Base-by-base conservation (phyloP, 53 echinoderm and acorn worm species). In the Luidia sarsii region DNA sequence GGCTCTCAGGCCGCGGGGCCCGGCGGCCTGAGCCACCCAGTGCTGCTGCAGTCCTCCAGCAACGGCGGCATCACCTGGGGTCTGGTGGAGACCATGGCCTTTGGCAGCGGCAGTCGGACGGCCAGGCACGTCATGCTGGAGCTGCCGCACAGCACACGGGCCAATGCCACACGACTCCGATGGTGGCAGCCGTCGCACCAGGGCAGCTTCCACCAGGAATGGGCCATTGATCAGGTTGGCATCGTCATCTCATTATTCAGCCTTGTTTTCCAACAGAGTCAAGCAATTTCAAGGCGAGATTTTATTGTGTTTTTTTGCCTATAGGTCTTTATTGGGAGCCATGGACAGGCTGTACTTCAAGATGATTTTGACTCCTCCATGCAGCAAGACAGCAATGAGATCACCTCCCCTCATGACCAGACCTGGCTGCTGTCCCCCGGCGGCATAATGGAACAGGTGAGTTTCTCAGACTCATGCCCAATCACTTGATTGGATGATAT, bases 181-280 rank as follows among this genome's bases (percentile, higher is more conserved):
- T 96, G 96, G 96, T 96, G 96, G 96, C 96, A 96, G 70, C 92
- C 96, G 3, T 96, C 96, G 30, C 65, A 81, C 36, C 59, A 86
- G 38, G 96, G 96, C 28, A 70, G 60, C 4, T 96, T 90, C 83
- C 33, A 71, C 7, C 88, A 96, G 36, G 90, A 88, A 27, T 96
- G 96, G 96, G 96, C 96, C 21, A 93, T 96, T 68, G 96, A 96
- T 93, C 96, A 96, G 96, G 96, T 96, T 33, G n/a, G n/a, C n/a
- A n/a, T n/a, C n/a, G n/a, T n/a, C n/a, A n/a, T n/a, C n/a, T n/a
- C n/a, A n/a, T n/a, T n/a, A n/a, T n/a, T n/a, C n/a, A n/a, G n/a
- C n/a, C n/a, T n/a, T n/a, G n/a, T n/a, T n/a, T n/a, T n/a, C n/a
- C n/a, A n/a, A n/a, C n/a, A n/a, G n/a, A n/a, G n/a, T n/a, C n/a